Percentiles rank a stretch among this genome's conserved stretches.
Conservation (phyloP, 2,113 vertebrate genomes). For the Dromaius novaehollandiae region DNA sequence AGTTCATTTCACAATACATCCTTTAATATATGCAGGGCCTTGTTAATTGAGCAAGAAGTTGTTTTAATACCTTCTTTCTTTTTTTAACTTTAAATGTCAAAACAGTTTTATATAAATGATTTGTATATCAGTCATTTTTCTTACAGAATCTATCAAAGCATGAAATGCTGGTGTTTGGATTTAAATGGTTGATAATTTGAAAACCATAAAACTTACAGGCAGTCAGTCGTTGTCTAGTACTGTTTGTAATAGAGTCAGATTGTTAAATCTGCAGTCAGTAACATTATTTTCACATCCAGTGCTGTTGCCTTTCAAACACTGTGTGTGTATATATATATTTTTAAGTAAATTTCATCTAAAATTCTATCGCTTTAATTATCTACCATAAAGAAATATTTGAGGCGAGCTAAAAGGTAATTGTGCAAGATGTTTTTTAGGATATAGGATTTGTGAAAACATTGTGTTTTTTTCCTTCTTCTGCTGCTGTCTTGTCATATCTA, state of each 20-base stretch:
- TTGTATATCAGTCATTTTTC: neutral
- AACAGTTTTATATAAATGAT: neutral
- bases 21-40: neutral
- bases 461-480: neutral
- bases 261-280: neutral
- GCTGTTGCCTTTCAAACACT: neutral
- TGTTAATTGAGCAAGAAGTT: neutral
- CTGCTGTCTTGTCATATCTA: neutral
- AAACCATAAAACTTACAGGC: neutral
- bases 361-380: neutral
- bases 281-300: neutral
- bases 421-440: neutral
- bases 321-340: neutral
- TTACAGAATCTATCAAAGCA: neutral
- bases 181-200: neutral
- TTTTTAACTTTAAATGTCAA: neutral
- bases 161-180: neutral
- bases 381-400: neutral
- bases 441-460: neutral
- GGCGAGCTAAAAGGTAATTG: neutral
- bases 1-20: neutral
- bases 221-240: neutral
- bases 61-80: neutral
- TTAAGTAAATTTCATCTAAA: neutral
- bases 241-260: neutral